Conservation (phyloP, 2,888 invertebrate species). For the Piscicola geometra region DNA sequence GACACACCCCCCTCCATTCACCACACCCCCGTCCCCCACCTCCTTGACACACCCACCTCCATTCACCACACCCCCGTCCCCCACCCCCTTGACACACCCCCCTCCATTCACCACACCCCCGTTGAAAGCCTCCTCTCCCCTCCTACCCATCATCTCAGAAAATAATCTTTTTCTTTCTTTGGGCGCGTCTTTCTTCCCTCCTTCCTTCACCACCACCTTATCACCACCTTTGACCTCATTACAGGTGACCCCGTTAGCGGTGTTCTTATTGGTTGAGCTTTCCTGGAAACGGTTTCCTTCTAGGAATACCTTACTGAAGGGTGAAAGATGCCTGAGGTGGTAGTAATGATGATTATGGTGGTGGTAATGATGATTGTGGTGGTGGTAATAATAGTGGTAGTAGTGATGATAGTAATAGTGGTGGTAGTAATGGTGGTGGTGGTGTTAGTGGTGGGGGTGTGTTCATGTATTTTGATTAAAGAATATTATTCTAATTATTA, state of each 20-base stretch:
- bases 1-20: too few species aligned
- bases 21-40: too few species aligned
- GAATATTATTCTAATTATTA: too few species aligned
- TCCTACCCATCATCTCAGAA: too few species aligned
- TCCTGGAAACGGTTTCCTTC: conserved; percentile 14
- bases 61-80: too few species aligned
- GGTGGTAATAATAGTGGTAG: not conserved
- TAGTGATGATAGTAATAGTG: not conserved
- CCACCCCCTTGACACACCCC: too few species aligned
- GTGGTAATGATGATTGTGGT: not conserved
- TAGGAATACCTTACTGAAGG: conserved; percentile 37
- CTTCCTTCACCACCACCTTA: not conserved
- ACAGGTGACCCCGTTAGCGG: not conserved
- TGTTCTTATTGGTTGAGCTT: not conserved
- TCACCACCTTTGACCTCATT: not conserved
- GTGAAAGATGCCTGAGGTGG: conserved; percentile 34
- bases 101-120: too few species aligned
- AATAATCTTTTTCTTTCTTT: too few species aligned
- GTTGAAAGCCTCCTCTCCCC: too few species aligned
- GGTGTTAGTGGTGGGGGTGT: not conserved
- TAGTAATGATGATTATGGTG: not conserved
- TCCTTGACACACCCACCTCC: too few species aligned
- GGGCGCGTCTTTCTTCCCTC: too few species aligned
- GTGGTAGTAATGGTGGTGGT: not conserved
- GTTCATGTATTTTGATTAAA: not conserved